Base-by-base conservation (phyloP, 2,888 invertebrate species). In the Agriopis aurantiaria region DNA sequence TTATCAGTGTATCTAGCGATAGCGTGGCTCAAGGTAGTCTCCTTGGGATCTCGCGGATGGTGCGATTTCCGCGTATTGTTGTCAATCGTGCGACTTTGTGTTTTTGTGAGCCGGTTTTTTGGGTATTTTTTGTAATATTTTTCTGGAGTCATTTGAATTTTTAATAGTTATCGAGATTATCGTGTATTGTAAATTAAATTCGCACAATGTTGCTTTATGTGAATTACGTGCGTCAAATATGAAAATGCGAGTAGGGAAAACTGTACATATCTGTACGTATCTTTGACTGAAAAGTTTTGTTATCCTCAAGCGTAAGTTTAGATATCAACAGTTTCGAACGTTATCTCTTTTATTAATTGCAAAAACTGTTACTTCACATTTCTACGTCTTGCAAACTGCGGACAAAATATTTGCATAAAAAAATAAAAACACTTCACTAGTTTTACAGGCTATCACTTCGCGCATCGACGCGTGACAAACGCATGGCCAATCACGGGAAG, bases 1-100 rank as follows among this genome's bases (percentile, higher is more conserved):
- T 82, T 85, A 85, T 85, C 85, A 79, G 80, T 83, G 79, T 77
- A 78, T 80, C 82, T 72, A 46, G 80, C 78, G 87, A 87, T 88
- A 87, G 81, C 80, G 80, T 77, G 65, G 75, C 78, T 80, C 85
- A 80, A 85, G 84, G 85, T 80, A 69, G 75, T 80, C 75, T 83
- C 82, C 80, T 82, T 82, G 83, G 76, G 73, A 79, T 83, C 78
- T 81, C 79, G 78, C 76, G 65, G 64, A 77, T 78, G 72, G 83
- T 82, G 82, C 78, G 79, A 83, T 75, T 76, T 78, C 77, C 76
- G 76, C 63, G 68, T 66, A 67, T 67, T 71, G 73, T 75, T 75
- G 74, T 72, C 70, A 65, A 70, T 71, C 66, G 75, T 76, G 72
- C n/a, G 72, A 74, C 59, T 65, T 71, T 55, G 63, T 60, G 62